Base-by-base conservation (phyloP, 2,113 vertebrate species). In the Geococcyx californianus region DNA sequence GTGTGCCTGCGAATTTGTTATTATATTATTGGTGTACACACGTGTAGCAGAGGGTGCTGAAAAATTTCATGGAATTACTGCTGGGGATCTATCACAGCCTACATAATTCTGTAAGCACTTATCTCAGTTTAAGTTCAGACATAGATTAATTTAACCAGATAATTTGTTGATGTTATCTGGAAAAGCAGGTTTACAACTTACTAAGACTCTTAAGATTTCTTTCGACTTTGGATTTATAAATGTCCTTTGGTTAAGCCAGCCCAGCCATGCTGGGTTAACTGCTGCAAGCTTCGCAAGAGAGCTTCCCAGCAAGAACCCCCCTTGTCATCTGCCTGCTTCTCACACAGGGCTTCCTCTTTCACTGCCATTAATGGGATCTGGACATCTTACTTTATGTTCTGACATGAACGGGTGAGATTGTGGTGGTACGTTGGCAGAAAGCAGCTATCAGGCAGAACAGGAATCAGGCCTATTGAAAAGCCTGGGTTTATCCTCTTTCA, bases 21-120 rank as follows among this genome's bases (percentile, higher is more conserved):
- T n/a, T n/a, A n/a, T n/a, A n/a, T n/a, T n/a, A n/a, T n/a, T n/a
- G n/a, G n/a, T n/a, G 86, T 91, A 93, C 59, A 67, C 94, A 86
- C 52, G 67, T 67, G 88, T 18, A 92, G 82, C 82, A 90, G 85
- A 59, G 77, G 62, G 83, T 90, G 92, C 90, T 89, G 63, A 81
- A 90, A 94, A 90, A 87, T 78, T 55, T 64, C 93, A 88, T 85
- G 89, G 86, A 69, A 78, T 67, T 92, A 59, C 90, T 95, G 76
- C 88, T 89, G 80, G 90, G 56, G 45, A 91, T 89, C 60, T 70
- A 94, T 89, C 91, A 87, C 88, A 95, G 72, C 96, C 95, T 94
- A 94, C 94, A 84, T 86, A n/a, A 51, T 29, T 86, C 83, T 73
- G 49, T 40, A 90, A 90, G 88, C 55, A 54, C 51, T 88, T 84